phyloP scores from a whole-genome alignment of 1,140 invertebrate genomes.

The Procambarus clarkii region DNA sequence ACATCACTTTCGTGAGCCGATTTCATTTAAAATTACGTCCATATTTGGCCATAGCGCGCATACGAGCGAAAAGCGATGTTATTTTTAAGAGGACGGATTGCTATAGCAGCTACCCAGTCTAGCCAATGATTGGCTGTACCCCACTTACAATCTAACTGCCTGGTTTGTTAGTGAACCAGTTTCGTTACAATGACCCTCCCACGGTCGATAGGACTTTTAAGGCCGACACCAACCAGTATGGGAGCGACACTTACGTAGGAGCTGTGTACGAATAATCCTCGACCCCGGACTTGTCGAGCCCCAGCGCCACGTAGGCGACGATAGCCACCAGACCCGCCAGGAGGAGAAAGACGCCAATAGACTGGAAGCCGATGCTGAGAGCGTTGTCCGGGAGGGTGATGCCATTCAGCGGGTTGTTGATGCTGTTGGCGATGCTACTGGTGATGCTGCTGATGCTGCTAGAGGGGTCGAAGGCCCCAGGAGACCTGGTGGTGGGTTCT shows the following conservation, averaged over 20 bases:
- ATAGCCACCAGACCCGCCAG: slow-evolving; percentile 14
- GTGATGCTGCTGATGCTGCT: neutral
- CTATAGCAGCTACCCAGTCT: no score
- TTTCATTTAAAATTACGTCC: no score
- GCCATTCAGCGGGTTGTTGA: neutral
- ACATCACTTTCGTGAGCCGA: no score
- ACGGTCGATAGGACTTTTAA: no score
- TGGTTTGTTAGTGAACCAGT: no score
- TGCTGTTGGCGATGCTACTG: neutral
- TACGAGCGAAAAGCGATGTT: no score
- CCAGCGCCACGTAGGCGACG: neutral
- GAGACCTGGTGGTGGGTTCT: neutral
- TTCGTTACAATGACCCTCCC: no score
- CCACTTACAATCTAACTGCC: no score
- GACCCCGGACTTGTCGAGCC: neutral
- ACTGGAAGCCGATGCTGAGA: slow-evolving; percentile 25
- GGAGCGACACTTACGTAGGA: slow-evolving; percentile 5
- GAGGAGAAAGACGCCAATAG: slow-evolving; percentile 10
- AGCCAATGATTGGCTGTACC: no score
- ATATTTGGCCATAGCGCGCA: no score
- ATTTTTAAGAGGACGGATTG: no score
- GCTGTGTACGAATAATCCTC: neutral
- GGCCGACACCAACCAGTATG: no score
- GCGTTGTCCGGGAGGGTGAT: slow-evolving; percentile 21
- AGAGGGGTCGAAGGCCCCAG: neutral